A percentile compares a stretch with the other conserved stretches of the same genome.
phyloP scores from a whole-genome alignment of 2,113 vertebrate genomes.

The Crocuta crocuta region DNA sequence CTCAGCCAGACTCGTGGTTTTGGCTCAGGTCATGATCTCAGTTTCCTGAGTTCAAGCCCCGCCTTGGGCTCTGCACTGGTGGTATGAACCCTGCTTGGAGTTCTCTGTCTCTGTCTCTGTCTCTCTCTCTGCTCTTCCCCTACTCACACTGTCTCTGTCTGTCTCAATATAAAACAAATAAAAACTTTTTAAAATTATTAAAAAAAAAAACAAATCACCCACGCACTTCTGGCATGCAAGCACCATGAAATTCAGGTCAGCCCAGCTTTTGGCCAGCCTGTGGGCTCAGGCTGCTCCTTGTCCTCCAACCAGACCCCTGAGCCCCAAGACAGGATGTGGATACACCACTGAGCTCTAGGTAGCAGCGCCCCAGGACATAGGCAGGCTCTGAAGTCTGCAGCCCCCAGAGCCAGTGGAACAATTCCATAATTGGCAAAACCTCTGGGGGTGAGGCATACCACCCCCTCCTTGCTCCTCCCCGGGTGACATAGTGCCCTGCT shows the following conservation, averaged over 20 bases:
- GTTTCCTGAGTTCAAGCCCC: too few relatives aligned
- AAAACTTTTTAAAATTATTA: too few relatives aligned
- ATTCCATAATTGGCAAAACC: slow-evolving; percentile 14
- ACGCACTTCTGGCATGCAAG: background rate
- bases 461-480: background rate
- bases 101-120: too few relatives aligned
- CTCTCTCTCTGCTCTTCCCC: too few relatives aligned
- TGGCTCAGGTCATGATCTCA: too few relatives aligned
- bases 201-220: too few relatives aligned
- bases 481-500: background rate
- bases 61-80: too few relatives aligned
- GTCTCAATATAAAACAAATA: too few relatives aligned
- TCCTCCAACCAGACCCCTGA: background rate
- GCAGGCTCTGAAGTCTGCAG: background rate
- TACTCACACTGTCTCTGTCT: too few relatives aligned
- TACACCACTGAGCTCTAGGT: background rate
- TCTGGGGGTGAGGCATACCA: background rate
- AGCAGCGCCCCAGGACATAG: background rate
- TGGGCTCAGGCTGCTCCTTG: background rate
- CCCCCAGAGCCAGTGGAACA: background rate
- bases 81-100: too few relatives aligned
- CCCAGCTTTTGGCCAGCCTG: background rate
- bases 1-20: too few relatives aligned
- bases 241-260: background rate
- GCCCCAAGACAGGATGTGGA: too few relatives aligned